phyloP scores from a whole-genome alignment of 2,113 vertebrate species.

The Pteruthius melanotis region DNA sequence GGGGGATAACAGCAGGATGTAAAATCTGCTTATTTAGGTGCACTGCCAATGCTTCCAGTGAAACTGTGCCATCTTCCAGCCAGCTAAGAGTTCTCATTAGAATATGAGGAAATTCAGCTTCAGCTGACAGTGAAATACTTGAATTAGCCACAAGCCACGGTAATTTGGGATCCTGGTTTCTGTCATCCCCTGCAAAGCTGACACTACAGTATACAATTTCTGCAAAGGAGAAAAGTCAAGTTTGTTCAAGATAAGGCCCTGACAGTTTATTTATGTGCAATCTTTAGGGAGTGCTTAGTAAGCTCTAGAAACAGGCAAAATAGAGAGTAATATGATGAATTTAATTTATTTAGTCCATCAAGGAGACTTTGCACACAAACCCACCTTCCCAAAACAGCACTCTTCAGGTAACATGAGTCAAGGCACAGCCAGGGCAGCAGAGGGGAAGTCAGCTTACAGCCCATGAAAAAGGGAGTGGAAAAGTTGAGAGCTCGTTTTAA shows the following conservation, averaged over 20 bases:
- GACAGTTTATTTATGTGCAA: neutral
- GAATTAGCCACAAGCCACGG: neutral
- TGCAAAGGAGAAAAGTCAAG: neutral
- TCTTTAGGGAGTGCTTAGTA: neutral
- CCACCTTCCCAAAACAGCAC: neutral
- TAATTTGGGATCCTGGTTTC: slow-evolving; percentile 17
- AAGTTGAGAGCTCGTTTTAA: neutral
- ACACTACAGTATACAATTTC: neutral
- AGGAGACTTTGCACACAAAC: neutral
- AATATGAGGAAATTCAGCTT: neutral
- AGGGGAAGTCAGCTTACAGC: neutral
- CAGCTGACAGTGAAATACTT: neutral
- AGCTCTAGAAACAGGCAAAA: neutral
- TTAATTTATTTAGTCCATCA: neutral
- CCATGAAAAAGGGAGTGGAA: neutral
- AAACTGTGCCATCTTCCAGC: neutral
- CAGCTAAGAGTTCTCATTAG: neutral
- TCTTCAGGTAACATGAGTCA: neutral
- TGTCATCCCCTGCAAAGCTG: neutral
- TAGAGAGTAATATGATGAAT: neutral
- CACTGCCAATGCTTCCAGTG: neutral
- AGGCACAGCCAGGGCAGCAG: rapidly evolving
- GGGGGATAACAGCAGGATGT: neutral
- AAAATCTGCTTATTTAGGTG: neutral
- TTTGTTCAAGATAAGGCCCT: slow-evolving; percentile 1